phyloP scores from a whole-genome alignment of 2,113 vertebrate species.

The Sapayoa aenigma region DNA sequence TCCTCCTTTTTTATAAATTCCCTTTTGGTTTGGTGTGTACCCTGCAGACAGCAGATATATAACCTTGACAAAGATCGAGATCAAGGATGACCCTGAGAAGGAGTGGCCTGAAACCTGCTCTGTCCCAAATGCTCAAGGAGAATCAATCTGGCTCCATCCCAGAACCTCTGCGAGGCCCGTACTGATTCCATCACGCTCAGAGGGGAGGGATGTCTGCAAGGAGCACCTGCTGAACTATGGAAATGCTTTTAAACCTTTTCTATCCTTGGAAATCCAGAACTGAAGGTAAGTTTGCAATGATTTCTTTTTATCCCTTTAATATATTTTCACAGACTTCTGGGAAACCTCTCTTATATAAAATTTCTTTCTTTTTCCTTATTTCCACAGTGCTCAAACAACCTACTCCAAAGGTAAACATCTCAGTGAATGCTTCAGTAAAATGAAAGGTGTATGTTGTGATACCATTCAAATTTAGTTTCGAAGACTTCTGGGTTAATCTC shows the following conservation, averaged over 20 bases:
- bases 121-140: background rate
- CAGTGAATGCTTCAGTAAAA: background rate
- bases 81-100: background rate
- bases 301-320: background rate
- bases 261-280: background rate
- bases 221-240: background rate
- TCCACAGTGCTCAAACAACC: background rate
- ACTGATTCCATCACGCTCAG: background rate
- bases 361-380: background rate
- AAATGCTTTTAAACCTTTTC: background rate
- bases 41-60: background rate
- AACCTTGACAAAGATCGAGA: background rate
- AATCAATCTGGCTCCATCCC: background rate
- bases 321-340: background rate
- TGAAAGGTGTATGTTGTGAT: background rate
- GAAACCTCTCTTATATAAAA: background rate
- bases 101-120: background rate
- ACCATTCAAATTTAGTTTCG: background rate
- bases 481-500: background rate
- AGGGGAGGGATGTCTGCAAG: too few relatives aligned
- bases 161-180: accelerated
- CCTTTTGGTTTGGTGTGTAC: background rate
- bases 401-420: background rate
- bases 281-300: background rate
- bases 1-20: background rate